phyloP scores from a whole-genome alignment of 2,888 invertebrate species.

The Strigamia maritima region DNA sequence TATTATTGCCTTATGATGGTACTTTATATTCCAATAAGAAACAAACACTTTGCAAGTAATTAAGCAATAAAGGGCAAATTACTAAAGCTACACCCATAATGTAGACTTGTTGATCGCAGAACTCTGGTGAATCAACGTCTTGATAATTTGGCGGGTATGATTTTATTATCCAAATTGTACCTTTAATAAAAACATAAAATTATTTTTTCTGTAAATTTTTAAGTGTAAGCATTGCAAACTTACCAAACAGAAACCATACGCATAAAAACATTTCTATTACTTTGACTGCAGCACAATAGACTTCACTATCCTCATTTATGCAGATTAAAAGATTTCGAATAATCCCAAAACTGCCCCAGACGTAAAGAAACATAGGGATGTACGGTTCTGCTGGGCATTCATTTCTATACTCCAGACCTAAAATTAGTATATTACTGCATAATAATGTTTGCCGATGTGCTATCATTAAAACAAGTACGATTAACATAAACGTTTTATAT shows the following conservation, averaged over 20 bases:
- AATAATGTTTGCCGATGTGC: no score
- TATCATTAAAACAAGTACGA: not conserved
- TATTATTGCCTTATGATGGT: not conserved
- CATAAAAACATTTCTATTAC: not conserved
- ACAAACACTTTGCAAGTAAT: not conserved
- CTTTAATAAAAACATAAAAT: not conserved
- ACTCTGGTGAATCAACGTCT: not conserved
- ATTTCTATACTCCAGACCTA: not conserved
- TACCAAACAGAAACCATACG: not conserved
- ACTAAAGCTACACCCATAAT: not conserved
- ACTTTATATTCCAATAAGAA: not conserved
- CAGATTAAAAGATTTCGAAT: not conserved
- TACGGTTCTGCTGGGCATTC: not conserved
- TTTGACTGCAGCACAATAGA: not conserved
- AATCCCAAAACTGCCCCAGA: not conserved
- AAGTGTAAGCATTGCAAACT: not conserved
- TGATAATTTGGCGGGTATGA: not conserved
- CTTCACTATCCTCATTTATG: not conserved
- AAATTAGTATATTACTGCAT: not conserved
- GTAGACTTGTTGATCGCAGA: not conserved
- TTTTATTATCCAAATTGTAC: not conserved
- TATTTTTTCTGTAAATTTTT: not conserved
- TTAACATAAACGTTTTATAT: not conserved
- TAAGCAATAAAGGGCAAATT: not conserved
- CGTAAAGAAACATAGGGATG: not conserved